Evolutionary conservation across 2,797 vertebrate species (phyloP).

Genomic region (Pterois miles): DNA sequence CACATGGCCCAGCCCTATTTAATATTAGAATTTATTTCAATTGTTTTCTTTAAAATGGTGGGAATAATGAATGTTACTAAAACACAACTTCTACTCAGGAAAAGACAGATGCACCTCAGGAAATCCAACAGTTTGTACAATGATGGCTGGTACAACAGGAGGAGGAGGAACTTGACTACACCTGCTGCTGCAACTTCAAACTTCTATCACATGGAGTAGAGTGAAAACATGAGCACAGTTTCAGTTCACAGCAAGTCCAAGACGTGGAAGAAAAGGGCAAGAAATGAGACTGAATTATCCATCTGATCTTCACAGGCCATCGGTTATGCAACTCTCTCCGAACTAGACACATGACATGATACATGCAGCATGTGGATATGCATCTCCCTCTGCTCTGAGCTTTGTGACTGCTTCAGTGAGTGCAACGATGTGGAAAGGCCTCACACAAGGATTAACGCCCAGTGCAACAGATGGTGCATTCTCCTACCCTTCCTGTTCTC

Average conservation of each 20-base stretch:
- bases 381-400: constrained; percentile 35
- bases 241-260: neutral
- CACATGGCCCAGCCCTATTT: too few species aligned
- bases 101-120: neutral
- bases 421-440: constrained; percentile 74
- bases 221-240: neutral
- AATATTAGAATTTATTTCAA: too few species aligned
- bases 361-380: constrained; percentile 45
- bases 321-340: constrained; percentile 54
- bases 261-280: neutral
- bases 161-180: neutral
- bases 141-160: neutral
- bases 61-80: neutral
- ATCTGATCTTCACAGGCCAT: constrained; percentile 23
- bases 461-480: constrained; percentile 81
- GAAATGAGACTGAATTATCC: constrained; percentile 10
- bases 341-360: constrained; percentile 39
- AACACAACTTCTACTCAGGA: neutral
- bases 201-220: neutral
- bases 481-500: constrained; percentile 67
- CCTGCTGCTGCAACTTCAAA: neutral
- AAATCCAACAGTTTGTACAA: neutral
- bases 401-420: constrained; percentile 31
- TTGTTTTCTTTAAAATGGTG: neutral
- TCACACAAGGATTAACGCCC: constrained; percentile 79